Evolutionary conservation across 2,888 invertebrate species (phyloP).

Genomic region (Bursaphelenchus okinawaensis): DNA sequence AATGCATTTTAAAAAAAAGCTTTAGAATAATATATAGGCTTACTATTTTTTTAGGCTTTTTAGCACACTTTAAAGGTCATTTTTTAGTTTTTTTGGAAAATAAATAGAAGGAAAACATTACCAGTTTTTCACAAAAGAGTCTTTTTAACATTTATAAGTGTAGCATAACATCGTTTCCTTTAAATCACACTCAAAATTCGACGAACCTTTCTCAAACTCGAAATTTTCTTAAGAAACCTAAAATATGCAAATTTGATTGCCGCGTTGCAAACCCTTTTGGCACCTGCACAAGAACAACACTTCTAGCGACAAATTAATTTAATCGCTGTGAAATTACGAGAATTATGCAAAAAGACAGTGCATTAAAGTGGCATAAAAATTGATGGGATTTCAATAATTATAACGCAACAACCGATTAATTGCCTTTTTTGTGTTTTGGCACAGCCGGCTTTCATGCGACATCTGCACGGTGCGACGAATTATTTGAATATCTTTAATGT

Average conservation of each 20-base stretch:
- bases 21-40: no score
- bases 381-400: neutral
- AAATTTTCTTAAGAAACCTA: neutral
- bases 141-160: no score
- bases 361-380: neutral
- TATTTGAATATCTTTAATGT: neutral
- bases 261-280: neutral
- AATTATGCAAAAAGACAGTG: neutral
- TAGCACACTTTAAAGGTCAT: no score
- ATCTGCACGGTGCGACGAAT: neutral
- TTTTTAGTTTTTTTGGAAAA: no score
- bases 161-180: no score
- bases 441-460: neutral
- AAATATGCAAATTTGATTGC: neutral
- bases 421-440: neutral
- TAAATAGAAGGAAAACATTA: no score
- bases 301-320: neutral
- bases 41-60: no score
- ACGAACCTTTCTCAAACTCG: no score
- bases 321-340: neutral
- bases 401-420: neutral
- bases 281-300: neutral
- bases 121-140: no score
- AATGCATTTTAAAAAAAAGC: no score
- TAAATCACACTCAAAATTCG: no score